Evolutionary conservation across 92 coral and sea anemone genomes (phyloP), one percentile per base, ranked within the genome.

Genomic region (Umimayanthus chanpuru): DNA sequence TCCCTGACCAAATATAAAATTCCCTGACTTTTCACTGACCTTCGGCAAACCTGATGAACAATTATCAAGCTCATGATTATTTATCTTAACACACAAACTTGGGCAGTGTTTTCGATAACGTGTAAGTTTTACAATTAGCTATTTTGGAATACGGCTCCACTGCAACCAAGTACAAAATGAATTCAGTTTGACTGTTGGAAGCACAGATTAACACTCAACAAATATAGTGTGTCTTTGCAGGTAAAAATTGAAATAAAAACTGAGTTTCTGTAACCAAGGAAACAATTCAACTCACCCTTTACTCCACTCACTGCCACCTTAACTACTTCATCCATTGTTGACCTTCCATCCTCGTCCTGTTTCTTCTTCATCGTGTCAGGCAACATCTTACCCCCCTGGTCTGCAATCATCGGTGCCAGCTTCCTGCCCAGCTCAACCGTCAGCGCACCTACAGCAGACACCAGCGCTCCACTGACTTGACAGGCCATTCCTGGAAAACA

Each of bases 261-360:
- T 14, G 26, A 18, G 68, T 73, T 56, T 9, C 30, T 25, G 26
- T 26, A 50, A 78, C 41, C 61, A 41, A 15, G 68, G 29, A 14
- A 20, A 26, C 30, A 16, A 4, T 39, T 77, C 25, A 39, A 47
- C 75, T 0, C 70, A 97, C 99, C 99, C 86, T 91, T 91, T 0
- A 93, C 96, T 20, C 99, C 99, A 70, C 96, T 91, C 70, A 94
- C 98, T 12, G 99, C 99, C 4, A 97, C 99, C 76, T 93, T 94
- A 25, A 97, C 93, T 15, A 92, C 90, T 74, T 93, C 97, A 70
- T 97, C 89, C 88, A 95, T 90, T 15, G 94, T 91, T 12, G 90
- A 88, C 47, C 88, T 26, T 23, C 96, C 98, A 18, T 94, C 92
- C n/a, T 91, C 96, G 49, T 90, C 91, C 73, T 92, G 91, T 71